A percentile compares a stretch with the other conserved stretches of the same genome.
Evolutionary conservation across 23 tunicate genomes (phyloP).

Genomic region (Halocynthia roretzi): DNA sequence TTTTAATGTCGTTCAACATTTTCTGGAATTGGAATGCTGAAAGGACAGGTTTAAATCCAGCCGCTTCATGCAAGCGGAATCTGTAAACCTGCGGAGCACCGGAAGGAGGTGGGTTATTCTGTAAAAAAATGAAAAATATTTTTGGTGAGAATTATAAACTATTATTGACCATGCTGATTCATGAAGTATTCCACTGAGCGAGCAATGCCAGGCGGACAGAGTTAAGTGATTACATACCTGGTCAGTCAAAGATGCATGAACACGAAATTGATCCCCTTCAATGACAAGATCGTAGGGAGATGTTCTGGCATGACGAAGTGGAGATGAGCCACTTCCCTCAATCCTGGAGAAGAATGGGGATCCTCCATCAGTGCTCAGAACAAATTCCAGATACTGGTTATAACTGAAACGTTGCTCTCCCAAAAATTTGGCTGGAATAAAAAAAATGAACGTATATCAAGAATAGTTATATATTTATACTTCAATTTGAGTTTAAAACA

Average conservation of each 20-base stretch:
- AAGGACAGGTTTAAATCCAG: conserved; percentile 71
- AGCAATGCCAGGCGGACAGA: no score
- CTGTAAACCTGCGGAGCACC: conserved; percentile 33
- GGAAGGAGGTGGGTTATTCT: conserved; percentile 65
- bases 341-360: neutral
- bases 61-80: conserved; percentile 82
- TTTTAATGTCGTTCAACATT: conserved; percentile 54
- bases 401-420: conserved; percentile 79
- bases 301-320: neutral
- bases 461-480: neutral
- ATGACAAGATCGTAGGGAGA: conserved; percentile 56
- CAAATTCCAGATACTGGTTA: conserved; percentile 83
- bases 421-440: conserved; percentile 43
- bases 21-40: conserved; percentile 72
- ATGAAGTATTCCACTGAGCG: no score
- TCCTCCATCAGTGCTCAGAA: conserved; percentile 45
- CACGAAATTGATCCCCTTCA: conserved; percentile 45
- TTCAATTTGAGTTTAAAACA: neutral
- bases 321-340: conserved; percentile 27
- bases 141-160: no score
- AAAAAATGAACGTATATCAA: no score
- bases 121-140: neutral
- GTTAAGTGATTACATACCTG: conserved; percentile 37
- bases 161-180: no score
- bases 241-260: conserved; percentile 40